Evolutionary conservation across 2,113 vertebrate genomes (phyloP).

Genomic region (Petromus typicus): DNA sequence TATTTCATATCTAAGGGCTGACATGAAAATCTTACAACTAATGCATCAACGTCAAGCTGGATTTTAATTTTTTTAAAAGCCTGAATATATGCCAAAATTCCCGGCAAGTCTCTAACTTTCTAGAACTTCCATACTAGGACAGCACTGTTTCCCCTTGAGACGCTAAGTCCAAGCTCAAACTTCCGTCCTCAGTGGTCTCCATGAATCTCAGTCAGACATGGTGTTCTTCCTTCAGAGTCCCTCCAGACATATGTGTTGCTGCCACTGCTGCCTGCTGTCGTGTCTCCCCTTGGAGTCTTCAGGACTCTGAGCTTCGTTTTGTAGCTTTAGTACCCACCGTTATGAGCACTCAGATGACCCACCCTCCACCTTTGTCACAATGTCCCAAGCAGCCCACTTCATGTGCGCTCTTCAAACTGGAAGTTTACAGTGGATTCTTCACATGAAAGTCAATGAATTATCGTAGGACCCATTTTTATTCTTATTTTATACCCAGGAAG

Average conservation of each 20-base stretch:
- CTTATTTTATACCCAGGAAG: too few relatives aligned
- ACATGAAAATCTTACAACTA: background rate
- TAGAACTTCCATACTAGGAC: too few relatives aligned
- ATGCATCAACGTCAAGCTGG: background rate
- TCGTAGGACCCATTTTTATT: background rate
- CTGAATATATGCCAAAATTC: background rate
- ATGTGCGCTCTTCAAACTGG: background rate
- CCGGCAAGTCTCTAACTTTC: rapidly evolving
- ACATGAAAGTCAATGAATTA: background rate
- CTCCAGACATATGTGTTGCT: rapidly evolving
- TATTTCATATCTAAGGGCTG: background rate
- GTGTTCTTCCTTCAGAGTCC: background rate
- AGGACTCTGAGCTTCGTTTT: too few relatives aligned
- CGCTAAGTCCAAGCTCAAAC: background rate
- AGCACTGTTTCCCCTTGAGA: background rate
- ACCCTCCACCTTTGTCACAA: too few relatives aligned
- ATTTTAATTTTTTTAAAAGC: too few relatives aligned
- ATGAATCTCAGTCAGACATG: rapidly evolving
- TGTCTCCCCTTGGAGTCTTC: background rate
- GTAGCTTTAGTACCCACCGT: background rate
- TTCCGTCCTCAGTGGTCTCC: background rate
- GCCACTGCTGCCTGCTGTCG: rapidly evolving
- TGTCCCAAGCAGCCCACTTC: background rate
- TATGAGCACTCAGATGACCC: background rate
- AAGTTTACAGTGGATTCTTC: background rate